A percentile compares a stretch with the other conserved stretches of the same genome.
These are phyloP conservation scores for Craterocephalus amniculus DNA, from an alignment of 2,797 vertebrate genomes.

Conservation along the genomic window DNA sequence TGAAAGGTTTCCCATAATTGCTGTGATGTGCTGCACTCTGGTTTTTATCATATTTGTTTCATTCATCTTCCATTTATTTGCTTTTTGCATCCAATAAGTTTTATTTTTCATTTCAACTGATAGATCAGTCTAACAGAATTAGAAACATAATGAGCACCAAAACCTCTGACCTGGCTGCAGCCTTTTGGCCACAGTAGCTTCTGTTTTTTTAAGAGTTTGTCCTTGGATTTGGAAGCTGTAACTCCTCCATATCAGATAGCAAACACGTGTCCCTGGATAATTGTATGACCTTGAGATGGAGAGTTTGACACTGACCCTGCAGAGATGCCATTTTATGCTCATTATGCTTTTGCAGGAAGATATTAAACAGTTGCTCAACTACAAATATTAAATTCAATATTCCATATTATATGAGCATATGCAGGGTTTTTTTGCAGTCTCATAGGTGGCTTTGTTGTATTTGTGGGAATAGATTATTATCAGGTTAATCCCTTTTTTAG, in stretches of 20 bases:
- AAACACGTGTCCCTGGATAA: neutral
- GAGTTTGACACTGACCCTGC: constrained; percentile 35
- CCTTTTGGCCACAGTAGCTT: constrained; percentile 29
- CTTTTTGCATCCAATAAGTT: constrained; percentile 9
- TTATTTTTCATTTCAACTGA: constrained; percentile 30
- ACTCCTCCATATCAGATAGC: constrained; percentile 66
- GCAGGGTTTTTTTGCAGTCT: neutral
- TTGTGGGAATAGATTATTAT: constrained; percentile 25
- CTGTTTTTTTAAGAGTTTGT: constrained; percentile 52
- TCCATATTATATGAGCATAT: neutral
- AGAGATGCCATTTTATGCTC: constrained; percentile 33
- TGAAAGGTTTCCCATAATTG: constrained; percentile 49
- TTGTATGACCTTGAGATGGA: constrained; percentile 56
- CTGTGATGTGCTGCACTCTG: constrained; percentile 36
- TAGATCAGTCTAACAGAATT: constrained; percentile 37
- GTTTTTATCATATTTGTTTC: constrained; percentile 16
- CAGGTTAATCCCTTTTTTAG: constrained; percentile 22
- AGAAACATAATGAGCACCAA: constrained; percentile 35
- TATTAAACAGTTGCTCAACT: neutral
- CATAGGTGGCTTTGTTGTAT: constrained; percentile 17
- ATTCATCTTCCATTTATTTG: constrained; percentile 29
- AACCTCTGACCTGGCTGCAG: constrained; percentile 39
- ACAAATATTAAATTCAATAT: neutral
- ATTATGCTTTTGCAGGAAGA: constrained; percentile 23
- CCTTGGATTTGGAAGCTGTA: constrained; percentile 60